A percentile compares a stretch with the other conserved stretches of the same genome.
Conservation (phyloP, 2,888 invertebrate species). For the Ectemnius cavifrons region DNA sequence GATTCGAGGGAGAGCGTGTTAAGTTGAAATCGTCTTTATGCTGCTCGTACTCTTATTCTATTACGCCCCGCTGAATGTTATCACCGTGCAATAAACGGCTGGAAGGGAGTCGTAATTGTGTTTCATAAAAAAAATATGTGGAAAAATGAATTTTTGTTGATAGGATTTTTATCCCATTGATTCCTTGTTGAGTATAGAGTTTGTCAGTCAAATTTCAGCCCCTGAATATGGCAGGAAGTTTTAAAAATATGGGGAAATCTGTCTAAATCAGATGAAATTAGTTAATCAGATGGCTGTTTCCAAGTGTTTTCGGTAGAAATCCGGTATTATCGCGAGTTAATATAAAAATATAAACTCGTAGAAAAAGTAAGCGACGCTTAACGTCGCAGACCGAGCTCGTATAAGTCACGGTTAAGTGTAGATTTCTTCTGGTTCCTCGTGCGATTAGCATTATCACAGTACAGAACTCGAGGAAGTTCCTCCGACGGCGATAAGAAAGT, state of each 20-base stretch:
- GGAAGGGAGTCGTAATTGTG: too few relatives aligned
- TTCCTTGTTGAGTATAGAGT: too few relatives aligned
- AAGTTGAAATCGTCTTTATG: slow-evolving; percentile 46
- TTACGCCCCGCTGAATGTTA: not conserved
- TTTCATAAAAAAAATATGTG: too few relatives aligned
- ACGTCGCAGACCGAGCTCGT: slow-evolving; percentile 45
- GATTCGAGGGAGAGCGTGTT: slow-evolving; percentile 45
- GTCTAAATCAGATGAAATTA: not conserved
- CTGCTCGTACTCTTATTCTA: slow-evolving; percentile 7
- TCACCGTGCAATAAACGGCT: too few relatives aligned
- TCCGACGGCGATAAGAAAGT: slow-evolving; percentile 49
- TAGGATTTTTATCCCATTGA: too few relatives aligned
- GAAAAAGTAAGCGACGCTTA: too few relatives aligned
- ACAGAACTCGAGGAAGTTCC: slow-evolving; percentile 56
- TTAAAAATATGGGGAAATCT: not conserved
- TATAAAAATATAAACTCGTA: too few relatives aligned
- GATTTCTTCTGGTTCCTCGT: slow-evolving; percentile 56
- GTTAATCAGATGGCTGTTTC: too few relatives aligned
- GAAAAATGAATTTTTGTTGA: too few relatives aligned
- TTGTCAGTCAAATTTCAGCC: not conserved
- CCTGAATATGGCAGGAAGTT: not conserved
- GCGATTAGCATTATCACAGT: slow-evolving; percentile 58
- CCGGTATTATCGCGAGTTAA: too few relatives aligned
- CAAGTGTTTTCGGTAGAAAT: too few relatives aligned
- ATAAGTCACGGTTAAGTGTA: slow-evolving; percentile 62